phyloP scores from a whole-genome alignment of 2,888 invertebrate genomes.

The Ischnura elegans region DNA sequence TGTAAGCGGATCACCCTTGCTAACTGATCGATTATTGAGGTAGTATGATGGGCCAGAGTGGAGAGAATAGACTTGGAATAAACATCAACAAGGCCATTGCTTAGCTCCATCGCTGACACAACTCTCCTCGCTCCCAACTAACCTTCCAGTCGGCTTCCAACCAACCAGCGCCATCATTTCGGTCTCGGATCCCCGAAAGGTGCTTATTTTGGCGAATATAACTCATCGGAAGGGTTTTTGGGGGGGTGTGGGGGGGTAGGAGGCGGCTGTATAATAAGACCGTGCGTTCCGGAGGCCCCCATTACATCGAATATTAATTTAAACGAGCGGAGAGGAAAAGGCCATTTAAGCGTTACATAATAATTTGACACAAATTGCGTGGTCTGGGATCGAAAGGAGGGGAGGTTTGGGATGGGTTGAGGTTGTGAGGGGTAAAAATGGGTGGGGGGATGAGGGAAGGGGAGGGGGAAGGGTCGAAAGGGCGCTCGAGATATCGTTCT shows the following conservation, averaged over 20 bases:
- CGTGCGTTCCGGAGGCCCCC: constrained; percentile 28
- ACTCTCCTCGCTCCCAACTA: neutral
- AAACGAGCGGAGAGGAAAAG: neutral
- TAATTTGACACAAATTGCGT: constrained; percentile 62
- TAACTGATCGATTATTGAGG: too few species aligned
- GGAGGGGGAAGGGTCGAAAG: neutral
- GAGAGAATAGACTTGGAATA: too few species aligned
- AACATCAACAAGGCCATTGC: too few species aligned
- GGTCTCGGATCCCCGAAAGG: neutral
- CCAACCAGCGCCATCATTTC: neutral
- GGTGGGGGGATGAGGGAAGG: neutral
- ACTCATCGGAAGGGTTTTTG: constrained; percentile 19
- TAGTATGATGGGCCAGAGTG: too few species aligned
- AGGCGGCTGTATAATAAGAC: neutral
- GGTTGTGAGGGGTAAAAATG: too few species aligned
- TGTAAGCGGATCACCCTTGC: too few species aligned
- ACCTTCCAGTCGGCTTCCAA: neutral
- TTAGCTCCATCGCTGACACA: too few species aligned
- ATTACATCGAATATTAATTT: constrained; percentile 57
- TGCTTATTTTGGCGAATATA: constrained; percentile 30
- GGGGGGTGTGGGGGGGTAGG: neutral
- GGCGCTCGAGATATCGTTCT: neutral
- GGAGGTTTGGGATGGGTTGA: too few species aligned
- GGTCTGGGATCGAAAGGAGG: neutral
- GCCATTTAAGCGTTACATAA: constrained; percentile 56